Evolutionary conservation across 2,113 vertebrate species (phyloP).

Genomic region (Ivindomyrus marchei): DNA sequence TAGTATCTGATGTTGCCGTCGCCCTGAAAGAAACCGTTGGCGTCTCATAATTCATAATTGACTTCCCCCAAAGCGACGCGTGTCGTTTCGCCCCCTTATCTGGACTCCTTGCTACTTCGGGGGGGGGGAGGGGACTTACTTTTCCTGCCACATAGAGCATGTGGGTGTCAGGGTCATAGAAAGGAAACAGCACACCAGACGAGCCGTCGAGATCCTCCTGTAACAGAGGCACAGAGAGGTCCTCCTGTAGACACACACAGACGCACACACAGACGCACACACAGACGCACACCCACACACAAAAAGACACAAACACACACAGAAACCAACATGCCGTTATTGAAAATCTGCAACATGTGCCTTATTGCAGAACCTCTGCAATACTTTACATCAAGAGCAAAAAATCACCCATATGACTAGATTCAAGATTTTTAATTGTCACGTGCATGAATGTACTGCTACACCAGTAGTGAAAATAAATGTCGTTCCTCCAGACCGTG

Average conservation of each 20-base stretch:
- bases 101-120: not conserved
- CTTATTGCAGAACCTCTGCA: not conserved
- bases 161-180: slow-evolving; percentile 79
- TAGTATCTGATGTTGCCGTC: slow-evolving; percentile 90
- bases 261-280: not conserved
- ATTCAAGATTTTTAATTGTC: not conserved
- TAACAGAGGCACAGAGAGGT: slow-evolving; percentile 77
- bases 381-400: not conserved
- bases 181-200: slow-evolving; percentile 77
- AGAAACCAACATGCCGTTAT: not conserved
- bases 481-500: not conserved
- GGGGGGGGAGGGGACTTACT: slow-evolving; percentile 47
- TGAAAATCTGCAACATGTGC: not conserved
- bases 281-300: not conserved
- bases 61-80: not conserved
- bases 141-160: slow-evolving; percentile 86
- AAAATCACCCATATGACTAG: not conserved
- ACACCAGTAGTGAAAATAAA: not conserved
- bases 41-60: not conserved
- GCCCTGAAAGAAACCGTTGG: slow-evolving; percentile 56
- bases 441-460: not conserved
- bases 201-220: slow-evolving; percentile 83
- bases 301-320: not conserved
- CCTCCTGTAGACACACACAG: slow-evolving; percentile 52
- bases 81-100: not conserved